Evolutionary conservation across 1,140 invertebrate species (phyloP).

Genomic region (Trichomalopsis sarcophagae): DNA sequence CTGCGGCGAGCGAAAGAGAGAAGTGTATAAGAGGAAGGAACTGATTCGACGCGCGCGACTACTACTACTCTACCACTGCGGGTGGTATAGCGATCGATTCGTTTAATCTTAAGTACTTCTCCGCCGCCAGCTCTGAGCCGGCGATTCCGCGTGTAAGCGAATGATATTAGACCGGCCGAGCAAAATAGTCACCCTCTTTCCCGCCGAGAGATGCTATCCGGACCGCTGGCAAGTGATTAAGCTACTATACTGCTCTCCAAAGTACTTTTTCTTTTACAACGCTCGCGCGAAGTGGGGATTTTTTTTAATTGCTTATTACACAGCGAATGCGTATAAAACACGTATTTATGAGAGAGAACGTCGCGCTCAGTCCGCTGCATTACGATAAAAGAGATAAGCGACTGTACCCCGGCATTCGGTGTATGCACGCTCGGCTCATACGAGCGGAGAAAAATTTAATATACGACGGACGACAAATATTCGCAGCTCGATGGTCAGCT

Average conservation of each 20-base stretch:
- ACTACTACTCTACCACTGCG: neutral
- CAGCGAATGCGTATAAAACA: too few relatives aligned
- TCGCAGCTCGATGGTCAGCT: neutral
- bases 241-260: too few relatives aligned
- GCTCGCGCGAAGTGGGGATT: too few relatives aligned
- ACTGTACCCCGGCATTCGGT: too few relatives aligned
- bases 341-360: too few relatives aligned
- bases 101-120: constrained; percentile 36
- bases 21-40: neutral
- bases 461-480: neutral
- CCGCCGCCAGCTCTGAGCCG: neutral
- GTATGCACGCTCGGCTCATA: neutral
- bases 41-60: neutral
- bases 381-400: too few relatives aligned
- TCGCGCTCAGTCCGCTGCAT: too few relatives aligned
- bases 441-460: constrained; percentile 1
- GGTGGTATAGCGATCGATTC: neutral
- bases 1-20: neutral
- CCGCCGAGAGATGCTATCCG: too few relatives aligned
- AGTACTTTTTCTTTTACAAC: too few relatives aligned
- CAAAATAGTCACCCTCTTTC: neutral
- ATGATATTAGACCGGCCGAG: neutral
- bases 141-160: neutral
- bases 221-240: too few relatives aligned
- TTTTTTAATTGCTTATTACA: too few relatives aligned